These are phyloP conservation scores for Matsumurasca onukii DNA, from an alignment of 1,140 invertebrate species.

Conservation along the genomic window DNA sequence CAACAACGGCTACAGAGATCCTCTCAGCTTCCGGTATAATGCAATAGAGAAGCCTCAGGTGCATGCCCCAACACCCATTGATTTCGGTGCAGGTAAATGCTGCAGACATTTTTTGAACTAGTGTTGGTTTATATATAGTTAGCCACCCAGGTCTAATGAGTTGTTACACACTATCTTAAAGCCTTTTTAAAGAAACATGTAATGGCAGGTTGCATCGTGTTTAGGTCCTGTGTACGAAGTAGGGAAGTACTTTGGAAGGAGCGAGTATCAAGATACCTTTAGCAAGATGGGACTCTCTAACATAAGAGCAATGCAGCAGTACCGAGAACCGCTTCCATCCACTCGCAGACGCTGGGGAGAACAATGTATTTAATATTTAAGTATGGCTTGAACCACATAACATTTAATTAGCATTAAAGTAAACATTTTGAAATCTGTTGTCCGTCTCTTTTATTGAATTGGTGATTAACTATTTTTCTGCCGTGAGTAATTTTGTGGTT, in stretches of 20 bases:
- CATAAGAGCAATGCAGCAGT: slow-evolving; percentile 58
- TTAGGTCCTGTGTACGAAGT: slow-evolving; percentile 17
- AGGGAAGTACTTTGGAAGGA: slow-evolving; percentile 46
- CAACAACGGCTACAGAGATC: slow-evolving; percentile 50
- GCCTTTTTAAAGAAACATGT: neutral
- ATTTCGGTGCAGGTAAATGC: slow-evolving; percentile 43
- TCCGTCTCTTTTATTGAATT: no score
- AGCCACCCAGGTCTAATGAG: neutral
- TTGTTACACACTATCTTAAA: neutral
- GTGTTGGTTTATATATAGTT: neutral
- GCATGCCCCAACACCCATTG: slow-evolving; percentile 47
- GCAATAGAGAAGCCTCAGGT: slow-evolving; percentile 47
- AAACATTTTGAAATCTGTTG: no score
- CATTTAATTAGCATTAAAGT: no score
- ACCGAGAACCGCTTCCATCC: slow-evolving; percentile 57
- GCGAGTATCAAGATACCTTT: slow-evolving; percentile 60
- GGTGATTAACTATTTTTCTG: no score
- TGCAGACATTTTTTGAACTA: neutral
- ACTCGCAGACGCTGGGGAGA: slow-evolving; percentile 54
- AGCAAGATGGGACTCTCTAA: slow-evolving; percentile 56
- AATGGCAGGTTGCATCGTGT: neutral
- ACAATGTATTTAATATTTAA: slow-evolving; percentile 42
- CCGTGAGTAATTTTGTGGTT: no score
- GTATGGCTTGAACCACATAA: no score
- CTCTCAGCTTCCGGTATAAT: slow-evolving; percentile 49